Base-by-base conservation (phyloP, 2,113 vertebrate species). In the Variabilichromis moorii region DNA sequence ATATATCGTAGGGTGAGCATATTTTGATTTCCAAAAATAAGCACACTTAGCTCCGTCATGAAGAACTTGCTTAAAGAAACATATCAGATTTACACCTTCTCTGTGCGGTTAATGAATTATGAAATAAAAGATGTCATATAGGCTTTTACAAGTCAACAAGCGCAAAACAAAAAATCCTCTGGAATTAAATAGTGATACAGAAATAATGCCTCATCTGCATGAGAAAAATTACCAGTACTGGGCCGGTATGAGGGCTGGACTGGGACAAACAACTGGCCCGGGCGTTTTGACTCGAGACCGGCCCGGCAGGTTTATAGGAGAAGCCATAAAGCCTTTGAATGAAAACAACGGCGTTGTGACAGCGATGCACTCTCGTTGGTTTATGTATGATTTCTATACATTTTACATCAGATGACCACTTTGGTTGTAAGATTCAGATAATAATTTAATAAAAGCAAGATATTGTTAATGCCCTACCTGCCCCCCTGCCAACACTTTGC, bases 261-360 rank as follows among this genome's bases (percentile, higher is more conserved):
- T 54, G 53, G 53, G 51, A 54, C 51, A 4, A 54, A 54, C 51
- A 54, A 54, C 0, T 54, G 51, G 1, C 51, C 51, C 2, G 51
- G 10, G 10, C 5, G 2, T 54, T 3, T 7, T 54, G 51, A 54
- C 51, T 54, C 0, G 51, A 54, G 51, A 54, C n/a, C n/a, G 2
- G 51, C 10, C 51, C 51, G 21, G 51, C 51, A 54, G n/a, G n/a
- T 50, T 50, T 50, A 50, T 0, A 54, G 51, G n/a, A 54, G 51
- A 54, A 54, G 51, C 51, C 51, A 1, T 7, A 54, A 54, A 54
- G 10, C 2, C 10, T 7, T 54, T 21, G 3, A 54, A 51, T 51
- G 16, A 50, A 50, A 50, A 50, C 47, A 1, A 50, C 16, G 47
- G 0, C 17, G 16, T 5, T 17, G 47, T 50, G 47, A 50, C 47